phyloP scores from a whole-genome alignment of 1,140 invertebrate genomes.

The Sipha flava region DNA sequence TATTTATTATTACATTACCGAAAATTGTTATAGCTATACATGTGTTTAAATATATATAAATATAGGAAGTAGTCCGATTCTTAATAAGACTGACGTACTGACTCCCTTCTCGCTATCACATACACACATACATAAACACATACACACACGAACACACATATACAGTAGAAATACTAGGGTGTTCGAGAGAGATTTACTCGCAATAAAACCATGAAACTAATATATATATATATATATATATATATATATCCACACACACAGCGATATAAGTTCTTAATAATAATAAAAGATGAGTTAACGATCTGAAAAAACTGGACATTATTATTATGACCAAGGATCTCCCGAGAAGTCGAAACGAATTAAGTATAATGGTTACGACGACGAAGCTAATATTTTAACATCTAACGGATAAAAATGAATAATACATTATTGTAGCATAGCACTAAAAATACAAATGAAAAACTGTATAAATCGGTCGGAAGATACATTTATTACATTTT shows the following conservation, averaged over 20 bases:
- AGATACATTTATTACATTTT: neutral
- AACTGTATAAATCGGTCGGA: neutral
- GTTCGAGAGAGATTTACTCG: neutral
- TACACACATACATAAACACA: neutral
- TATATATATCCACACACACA: too few relatives aligned
- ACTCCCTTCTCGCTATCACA: neutral
- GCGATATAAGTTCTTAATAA: slow-evolving; percentile 2
- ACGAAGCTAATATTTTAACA: neutral
- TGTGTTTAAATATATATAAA: neutral
- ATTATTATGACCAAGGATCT: neutral
- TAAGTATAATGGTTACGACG: neutral
- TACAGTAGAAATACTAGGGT: neutral
- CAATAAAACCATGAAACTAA: neutral
- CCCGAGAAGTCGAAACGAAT: neutral
- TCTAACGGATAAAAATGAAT: neutral
- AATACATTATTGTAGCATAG: neutral
- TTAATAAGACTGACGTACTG: neutral
- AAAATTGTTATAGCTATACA: neutral
- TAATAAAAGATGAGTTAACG: neutral
- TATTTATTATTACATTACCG: slow-evolving; percentile 1
- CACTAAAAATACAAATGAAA: neutral
- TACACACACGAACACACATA: too few relatives aligned
- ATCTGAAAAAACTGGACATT: neutral
- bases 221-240: neutral
- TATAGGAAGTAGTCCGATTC: neutral